Base-by-base conservation (phyloP, 2,797 vertebrate genomes). In the Okamejei kenojei region DNA sequence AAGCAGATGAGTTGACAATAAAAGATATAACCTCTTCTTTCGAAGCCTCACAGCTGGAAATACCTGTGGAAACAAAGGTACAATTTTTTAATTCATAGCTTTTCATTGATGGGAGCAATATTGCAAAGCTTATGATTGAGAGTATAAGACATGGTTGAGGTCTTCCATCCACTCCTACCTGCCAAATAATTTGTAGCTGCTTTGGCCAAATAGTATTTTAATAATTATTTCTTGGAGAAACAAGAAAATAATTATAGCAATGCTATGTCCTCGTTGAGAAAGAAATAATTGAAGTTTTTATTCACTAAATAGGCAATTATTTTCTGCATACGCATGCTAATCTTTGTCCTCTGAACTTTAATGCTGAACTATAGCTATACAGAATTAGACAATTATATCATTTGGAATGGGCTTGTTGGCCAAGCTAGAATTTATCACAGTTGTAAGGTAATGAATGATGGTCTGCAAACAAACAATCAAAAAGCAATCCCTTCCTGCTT, bases 51-150 rank as follows among this genome's bases (percentile, higher is more conserved):
- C 95, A 96, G 0, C 93, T 97, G 93, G 96, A 96, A 3, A 93
- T 96, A 82, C 94, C 95, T 94, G 95, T 95, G 93, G 97, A 97
- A 94, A 96, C 96, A 94, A 98, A 98, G 97, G 97, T 98, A 97
- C 94, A 96, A 94, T 93, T 88, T 93, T 81, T 84, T 35, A 1
- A 29, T 68, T 82, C 90, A 3, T 0, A 13, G 11, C 29, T 74
- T 54, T 91, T 58, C 13, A 74, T 11, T 58, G 32, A 80, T 35
- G 19, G 54, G 21, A 29, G 38, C 2, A 29, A 61, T 7, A 26
- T 58, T 88, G 81, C 26, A 61, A 54, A 38, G 63, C 23, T 35
- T 2, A 26, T 68, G 29, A 58, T 45, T 74, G 71, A 54, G 23
- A 92, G 10, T n/a, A 29, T 92, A 29, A 54, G 7, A 11, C 21